Conservation (phyloP, 2,113 vertebrate genomes). For the Notiomystis cincta region DNA sequence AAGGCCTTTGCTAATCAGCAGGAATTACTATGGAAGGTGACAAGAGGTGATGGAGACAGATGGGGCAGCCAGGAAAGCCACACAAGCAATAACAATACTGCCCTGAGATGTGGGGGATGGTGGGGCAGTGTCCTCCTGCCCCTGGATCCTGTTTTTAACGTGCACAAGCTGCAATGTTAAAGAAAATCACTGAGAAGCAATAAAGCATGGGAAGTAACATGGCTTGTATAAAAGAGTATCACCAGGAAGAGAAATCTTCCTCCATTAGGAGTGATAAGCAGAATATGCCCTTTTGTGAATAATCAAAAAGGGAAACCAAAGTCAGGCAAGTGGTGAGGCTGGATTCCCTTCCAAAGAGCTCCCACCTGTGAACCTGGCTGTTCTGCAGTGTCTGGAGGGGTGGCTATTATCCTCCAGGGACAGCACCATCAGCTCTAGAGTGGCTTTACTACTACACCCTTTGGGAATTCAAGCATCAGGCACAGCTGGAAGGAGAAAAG, state of each 20-base stretch:
- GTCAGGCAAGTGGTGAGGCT: not conserved
- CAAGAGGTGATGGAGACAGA: slow-evolving; percentile 41
- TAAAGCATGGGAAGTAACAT: not conserved
- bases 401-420: not conserved
- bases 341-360: not conserved
- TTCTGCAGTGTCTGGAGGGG: not conserved
- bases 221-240: not conserved
- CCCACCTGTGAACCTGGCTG: not conserved
- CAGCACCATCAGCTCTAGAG: not conserved
- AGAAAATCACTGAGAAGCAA: not conserved
- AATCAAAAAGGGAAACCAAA: not conserved
- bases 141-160: slow-evolving; percentile 23
- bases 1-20: slow-evolving; percentile 34
- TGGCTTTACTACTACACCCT: not conserved
- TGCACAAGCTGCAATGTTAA: not conserved
- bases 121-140: not conserved
- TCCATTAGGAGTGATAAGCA: not conserved
- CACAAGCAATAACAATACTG: not conserved
- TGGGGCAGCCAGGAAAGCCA: slow-evolving; percentile 17
- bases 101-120: not conserved
- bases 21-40: slow-evolving; percentile 45
- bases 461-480: not conserved
- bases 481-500: not conserved
- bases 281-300: not conserved
- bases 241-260: not conserved